A percentile compares a stretch with the other conserved stretches of the same genome.
phyloP scores from a whole-genome alignment of 2,113 vertebrate species.

The Onychorhynchus coronatus region DNA sequence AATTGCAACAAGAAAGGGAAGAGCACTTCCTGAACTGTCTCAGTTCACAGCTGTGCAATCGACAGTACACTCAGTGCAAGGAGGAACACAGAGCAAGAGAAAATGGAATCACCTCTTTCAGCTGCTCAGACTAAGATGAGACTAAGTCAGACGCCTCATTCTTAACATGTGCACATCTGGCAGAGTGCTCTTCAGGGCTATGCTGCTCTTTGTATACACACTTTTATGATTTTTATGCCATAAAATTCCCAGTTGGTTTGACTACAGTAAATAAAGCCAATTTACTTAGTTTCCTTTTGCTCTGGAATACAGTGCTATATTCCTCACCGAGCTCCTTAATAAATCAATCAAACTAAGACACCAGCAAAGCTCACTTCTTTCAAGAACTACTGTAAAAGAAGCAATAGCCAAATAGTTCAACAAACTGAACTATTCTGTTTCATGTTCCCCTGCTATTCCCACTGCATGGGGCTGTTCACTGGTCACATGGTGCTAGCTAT shows the following conservation, averaged over 20 bases:
- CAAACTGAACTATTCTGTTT: background rate
- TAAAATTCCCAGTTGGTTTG: background rate
- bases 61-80: background rate
- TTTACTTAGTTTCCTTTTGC: background rate
- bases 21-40: background rate
- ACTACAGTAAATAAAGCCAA: background rate
- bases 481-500: background rate
- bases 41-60: background rate
- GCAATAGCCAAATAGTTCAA: background rate
- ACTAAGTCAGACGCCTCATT: background rate
- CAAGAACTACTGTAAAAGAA: background rate
- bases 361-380: background rate
- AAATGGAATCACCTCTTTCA: background rate
- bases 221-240: background rate
- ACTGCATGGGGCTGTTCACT: background rate
- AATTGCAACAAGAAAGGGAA: background rate
- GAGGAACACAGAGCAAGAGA: background rate
- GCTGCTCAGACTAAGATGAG: background rate
- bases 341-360: background rate
- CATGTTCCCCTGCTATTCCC: background rate
- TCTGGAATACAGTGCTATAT: background rate
- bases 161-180: accelerated
- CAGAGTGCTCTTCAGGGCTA: accelerated
- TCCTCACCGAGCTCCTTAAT: background rate
- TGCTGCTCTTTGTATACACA: background rate